Base-by-base conservation (phyloP, 2,888 invertebrate genomes). In the Frankliniella fusca region DNA sequence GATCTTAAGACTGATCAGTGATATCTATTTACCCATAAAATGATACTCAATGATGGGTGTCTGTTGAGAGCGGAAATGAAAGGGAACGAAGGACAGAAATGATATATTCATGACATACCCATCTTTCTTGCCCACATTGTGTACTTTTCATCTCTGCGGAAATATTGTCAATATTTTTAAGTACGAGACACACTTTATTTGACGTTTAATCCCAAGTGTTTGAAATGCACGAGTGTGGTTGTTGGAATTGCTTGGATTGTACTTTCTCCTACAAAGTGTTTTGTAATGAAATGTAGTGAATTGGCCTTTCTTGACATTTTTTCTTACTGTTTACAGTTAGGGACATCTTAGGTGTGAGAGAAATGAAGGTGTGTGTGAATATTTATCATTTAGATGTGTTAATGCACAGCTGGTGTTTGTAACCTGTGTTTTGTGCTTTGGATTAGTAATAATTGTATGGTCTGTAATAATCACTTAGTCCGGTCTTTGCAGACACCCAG, bases 361-460 rank as follows among this genome's bases (percentile, higher is more conserved):
- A 76, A 76, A 76, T 76, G 70, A 12, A 76, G 70, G 70, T 76
- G 70, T 76, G 70, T 76, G 70, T 76, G 70, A 76, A 76, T 76
- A 76, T 76, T 76, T 27, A 76, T 76, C 70, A 76, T 61, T 61
- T 61, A 61, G n/a, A 61, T 18, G 61, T 61, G 61, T 61, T n/a
- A 12, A 61, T 20, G 61, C 61, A 61, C n/a, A 61, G n/a, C n/a
- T n/a, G n/a, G n/a, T 18, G 61, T 61, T 61, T 61, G 61, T 61
- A 7, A 20, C 61, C n/a, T 61, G 15, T 20, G 18, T n/a, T n/a
- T 20, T 76, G 27, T 76, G 70, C 70, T 76, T 76, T 76, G 38
- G 61, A 61, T 61, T 76, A 76, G 70, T 76, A 27, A 27, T 76
- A 15, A 61, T 20, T 61, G 61, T n/a, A 61, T 61, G 54, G 54